phyloP scores from a whole-genome alignment of 2,797 vertebrate species.

The Amniataba percoides region DNA sequence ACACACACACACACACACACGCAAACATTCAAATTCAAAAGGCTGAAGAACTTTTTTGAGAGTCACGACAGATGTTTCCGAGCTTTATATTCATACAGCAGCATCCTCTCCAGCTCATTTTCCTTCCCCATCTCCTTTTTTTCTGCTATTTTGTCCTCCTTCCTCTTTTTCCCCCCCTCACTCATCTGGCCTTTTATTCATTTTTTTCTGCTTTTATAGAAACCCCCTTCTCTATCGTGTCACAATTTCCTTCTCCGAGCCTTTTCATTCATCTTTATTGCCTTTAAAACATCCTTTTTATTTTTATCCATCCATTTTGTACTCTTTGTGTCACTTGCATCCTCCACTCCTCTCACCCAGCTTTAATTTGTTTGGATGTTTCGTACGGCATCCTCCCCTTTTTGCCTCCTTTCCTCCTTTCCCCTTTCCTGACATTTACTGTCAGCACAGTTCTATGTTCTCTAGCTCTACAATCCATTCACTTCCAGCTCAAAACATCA shows the following conservation, averaged over 20 bases:
- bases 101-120: slow-evolving; percentile 58
- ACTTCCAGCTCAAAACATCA: slow-evolving; percentile 44
- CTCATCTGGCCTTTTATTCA: slow-evolving; percentile 61
- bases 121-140: slow-evolving; percentile 22
- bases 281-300: slow-evolving; percentile 7
- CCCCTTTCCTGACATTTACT: slow-evolving; percentile 22
- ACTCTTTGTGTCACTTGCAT: slow-evolving; percentile 37
- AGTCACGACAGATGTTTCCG: slow-evolving; percentile 73
- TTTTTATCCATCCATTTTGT: slow-evolving; percentile 11
- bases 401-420: slow-evolving; percentile 18
- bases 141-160: slow-evolving; percentile 37
- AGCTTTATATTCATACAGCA: slow-evolving; percentile 46
- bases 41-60: slow-evolving; percentile 56
- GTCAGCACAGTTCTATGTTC: slow-evolving; percentile 18
- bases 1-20: slow-evolving; percentile 31
- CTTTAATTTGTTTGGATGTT: slow-evolving; percentile 46
- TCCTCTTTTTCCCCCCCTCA: slow-evolving; percentile 27
- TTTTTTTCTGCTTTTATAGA: slow-evolving; percentile 24
- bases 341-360: slow-evolving; percentile 26
- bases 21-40: slow-evolving; percentile 48
- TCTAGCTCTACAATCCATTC: slow-evolving; percentile 49
- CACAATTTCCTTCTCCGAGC: slow-evolving; percentile 11
- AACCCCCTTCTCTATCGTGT: slow-evolving; percentile 23
- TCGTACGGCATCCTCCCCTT: slow-evolving; percentile 14
- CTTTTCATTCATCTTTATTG: slow-evolving; percentile 18